Evolutionary conservation across 1,140 invertebrate species (phyloP).

Genomic region (Cataglyphis hispanica): DNA sequence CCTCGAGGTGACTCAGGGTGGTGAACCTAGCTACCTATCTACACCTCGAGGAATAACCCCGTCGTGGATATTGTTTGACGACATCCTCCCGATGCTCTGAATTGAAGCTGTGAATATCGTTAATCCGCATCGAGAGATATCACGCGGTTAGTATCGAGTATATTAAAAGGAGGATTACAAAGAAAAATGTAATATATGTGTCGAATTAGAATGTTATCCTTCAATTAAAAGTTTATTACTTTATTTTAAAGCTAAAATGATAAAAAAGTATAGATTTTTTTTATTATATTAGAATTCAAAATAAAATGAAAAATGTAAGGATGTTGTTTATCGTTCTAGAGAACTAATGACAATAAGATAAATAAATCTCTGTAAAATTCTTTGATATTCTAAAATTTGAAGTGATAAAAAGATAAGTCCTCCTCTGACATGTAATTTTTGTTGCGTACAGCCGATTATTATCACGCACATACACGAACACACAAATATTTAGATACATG

Average conservation of each 20-base stretch:
- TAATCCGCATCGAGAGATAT: constrained; percentile 6
- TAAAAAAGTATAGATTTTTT: neutral
- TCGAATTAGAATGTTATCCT: neutral
- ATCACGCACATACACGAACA: neutral
- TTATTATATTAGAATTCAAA: neutral
- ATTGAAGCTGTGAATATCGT: constrained; percentile 64
- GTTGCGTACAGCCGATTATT: neutral
- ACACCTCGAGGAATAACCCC: constrained; percentile 27
- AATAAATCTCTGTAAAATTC: neutral
- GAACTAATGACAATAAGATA: neutral
- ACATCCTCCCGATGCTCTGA: constrained; percentile 66
- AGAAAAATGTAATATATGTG: neutral
- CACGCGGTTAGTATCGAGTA: neutral
- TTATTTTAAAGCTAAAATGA: too few species aligned
- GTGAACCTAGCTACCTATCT: constrained; percentile 28
- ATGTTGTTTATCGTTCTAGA: neutral
- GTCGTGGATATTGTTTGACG: constrained; percentile 16
- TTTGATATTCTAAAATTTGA: neutral
- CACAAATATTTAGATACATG: neutral
- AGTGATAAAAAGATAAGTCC: neutral
- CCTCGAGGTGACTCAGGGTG: constrained; percentile 35
- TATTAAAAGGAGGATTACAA: too few species aligned
- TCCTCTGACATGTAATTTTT: neutral
- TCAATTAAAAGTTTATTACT: too few species aligned
- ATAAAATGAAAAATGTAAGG: neutral